Percentiles rank a stretch among this genome's conserved stretches.
Conservation (phyloP, 2,797 vertebrate genomes). For the Squalus acanthias region DNA sequence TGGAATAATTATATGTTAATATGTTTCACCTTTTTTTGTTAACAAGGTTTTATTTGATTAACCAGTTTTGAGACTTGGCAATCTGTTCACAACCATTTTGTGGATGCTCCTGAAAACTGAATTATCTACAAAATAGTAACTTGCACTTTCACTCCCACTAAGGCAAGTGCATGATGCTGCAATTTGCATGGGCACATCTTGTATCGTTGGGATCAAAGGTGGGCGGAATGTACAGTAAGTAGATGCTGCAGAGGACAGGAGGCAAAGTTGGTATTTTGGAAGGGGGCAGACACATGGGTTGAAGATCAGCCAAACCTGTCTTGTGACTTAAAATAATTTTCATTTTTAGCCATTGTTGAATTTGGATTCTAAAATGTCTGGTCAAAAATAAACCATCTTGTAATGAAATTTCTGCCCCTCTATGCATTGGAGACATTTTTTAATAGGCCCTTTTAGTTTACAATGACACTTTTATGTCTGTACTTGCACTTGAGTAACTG, state of each 20-base stretch:
- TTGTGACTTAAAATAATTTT: neutral
- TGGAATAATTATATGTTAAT: neutral
- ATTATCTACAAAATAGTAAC: neutral
- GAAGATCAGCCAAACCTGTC: neutral
- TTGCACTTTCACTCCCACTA: neutral
- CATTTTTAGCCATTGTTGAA: neutral
- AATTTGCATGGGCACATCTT: neutral
- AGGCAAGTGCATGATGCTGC: neutral
- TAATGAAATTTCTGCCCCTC: neutral
- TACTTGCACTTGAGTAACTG: neutral
- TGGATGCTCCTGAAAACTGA: neutral
- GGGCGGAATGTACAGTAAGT: neutral
- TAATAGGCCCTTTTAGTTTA: neutral
- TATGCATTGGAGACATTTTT: neutral
- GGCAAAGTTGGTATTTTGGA: neutral
- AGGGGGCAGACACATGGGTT: neutral
- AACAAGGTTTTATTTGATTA: neutral
- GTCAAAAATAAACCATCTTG: neutral
- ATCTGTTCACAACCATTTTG: neutral
- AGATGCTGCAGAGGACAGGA: neutral
- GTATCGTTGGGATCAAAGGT: neutral
- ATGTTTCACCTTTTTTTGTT: neutral
- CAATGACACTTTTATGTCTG: neutral
- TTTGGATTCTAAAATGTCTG: neutral
- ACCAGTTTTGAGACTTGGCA: neutral